Evolutionary conservation across 2,797 vertebrate genomes (phyloP).

Genomic region (Squalus acanthias): DNA sequence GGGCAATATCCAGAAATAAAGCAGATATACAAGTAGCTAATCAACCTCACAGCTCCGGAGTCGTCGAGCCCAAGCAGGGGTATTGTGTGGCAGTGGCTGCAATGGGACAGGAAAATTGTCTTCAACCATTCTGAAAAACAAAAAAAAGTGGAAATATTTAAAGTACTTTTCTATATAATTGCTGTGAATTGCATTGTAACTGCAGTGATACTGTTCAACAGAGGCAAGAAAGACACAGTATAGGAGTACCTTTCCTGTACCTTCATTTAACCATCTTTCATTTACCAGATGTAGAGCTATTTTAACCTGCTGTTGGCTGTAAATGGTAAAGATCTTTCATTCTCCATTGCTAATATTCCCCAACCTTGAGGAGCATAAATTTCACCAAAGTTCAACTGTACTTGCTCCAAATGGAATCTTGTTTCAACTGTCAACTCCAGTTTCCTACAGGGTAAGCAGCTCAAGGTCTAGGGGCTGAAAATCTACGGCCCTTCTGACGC

Average conservation of each 20-base stretch:
- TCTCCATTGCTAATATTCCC: neutral
- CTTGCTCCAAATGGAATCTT: neutral
- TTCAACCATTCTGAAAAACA: conserved; percentile 50
- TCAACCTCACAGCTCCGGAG: conserved; percentile 71
- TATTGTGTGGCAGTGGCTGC: conserved; percentile 59
- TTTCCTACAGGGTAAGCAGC: neutral
- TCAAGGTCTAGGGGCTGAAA: neutral
- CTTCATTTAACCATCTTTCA: neutral
- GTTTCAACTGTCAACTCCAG: neutral
- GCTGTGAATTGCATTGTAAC: neutral
- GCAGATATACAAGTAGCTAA: conserved; percentile 30
- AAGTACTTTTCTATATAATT: neutral
- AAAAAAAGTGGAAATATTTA: neutral
- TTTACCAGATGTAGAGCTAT: neutral
- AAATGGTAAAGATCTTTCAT: neutral
- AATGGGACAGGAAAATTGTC: conserved; percentile 58
- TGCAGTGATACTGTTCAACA: neutral
- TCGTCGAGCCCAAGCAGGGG: conserved; percentile 63
- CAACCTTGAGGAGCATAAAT: neutral
- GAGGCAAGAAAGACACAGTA: neutral
- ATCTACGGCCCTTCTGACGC: neutral
- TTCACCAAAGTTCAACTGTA: neutral
- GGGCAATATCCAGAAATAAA: neutral
- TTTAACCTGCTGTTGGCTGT: neutral
- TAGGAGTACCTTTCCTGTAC: neutral